These are phyloP conservation scores for Phoebastria nigripes DNA, from an alignment of 2,797 vertebrate species.

Conservation along the genomic window DNA sequence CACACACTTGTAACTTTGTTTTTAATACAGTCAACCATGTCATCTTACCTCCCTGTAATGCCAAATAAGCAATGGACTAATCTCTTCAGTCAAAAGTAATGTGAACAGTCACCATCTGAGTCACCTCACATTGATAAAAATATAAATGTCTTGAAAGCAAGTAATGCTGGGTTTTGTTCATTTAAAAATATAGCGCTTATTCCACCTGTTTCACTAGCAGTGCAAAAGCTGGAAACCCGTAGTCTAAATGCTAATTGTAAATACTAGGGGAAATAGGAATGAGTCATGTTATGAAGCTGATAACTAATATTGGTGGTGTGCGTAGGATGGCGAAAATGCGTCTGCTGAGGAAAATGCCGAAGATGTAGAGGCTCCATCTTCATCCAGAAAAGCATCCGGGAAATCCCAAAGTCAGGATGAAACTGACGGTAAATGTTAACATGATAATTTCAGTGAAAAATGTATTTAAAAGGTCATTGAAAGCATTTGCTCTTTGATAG, in stretches of 20 bases:
- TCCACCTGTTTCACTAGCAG: background rate
- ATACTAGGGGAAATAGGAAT: background rate
- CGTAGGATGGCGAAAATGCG: constrained; percentile 59
- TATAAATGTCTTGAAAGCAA: background rate
- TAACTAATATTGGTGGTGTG: background rate
- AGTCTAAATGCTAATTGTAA: background rate
- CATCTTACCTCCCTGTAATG: background rate
- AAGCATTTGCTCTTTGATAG: background rate
- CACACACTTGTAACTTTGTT: fast-evolving
- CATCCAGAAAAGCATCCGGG: constrained; percentile 63
- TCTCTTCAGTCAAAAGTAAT: background rate
- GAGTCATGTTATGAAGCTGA: background rate
- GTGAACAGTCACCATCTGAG: background rate
- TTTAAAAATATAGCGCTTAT: background rate
- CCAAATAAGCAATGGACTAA: background rate
- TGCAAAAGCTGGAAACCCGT: background rate
- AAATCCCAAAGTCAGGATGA: constrained; percentile 49
- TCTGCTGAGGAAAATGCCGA: constrained; percentile 58
- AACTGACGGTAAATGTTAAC: constrained; percentile 63
- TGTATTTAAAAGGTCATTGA: background rate
- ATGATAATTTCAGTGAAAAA: background rate
- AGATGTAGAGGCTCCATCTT: constrained; percentile 65
- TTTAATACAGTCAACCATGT: fast-evolving
- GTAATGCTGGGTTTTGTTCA: fast-evolving
- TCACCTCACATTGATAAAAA: background rate